Evolutionary conservation across 2,888 invertebrate species (phyloP), one percentile per base, ranked within the genome.

Genomic region (Xestobium rufovillosum): DNA sequence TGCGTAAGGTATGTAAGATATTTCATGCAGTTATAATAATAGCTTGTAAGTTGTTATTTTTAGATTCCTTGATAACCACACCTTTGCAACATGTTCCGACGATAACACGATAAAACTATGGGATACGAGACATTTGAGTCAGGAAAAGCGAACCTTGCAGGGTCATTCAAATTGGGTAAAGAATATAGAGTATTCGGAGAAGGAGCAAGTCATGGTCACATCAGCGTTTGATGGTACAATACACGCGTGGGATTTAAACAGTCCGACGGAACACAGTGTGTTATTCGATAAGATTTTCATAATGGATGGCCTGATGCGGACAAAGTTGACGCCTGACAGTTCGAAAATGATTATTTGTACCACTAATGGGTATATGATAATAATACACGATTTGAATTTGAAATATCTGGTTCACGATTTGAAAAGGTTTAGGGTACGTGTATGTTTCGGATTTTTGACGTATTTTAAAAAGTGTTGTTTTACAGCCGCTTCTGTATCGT

Each of bases 111-210:
- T 95, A 30, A 89, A 88, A 17, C 61, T 94, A 31, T 95, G 94
- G 94, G 94, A 95, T 63, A 77, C 85, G n/a, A 73, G 95, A 35
- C 85, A 83, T 62, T 67, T 92, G 34, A 84, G 81, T 53, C 75
- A 76, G 38, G 80, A 81, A 55, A 78, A 88, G 39, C 75, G 83
- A 40, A 80, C 81, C 9, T 70, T 94, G 6, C 74, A 78, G 42
- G 94, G 92, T 1, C 94, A 95, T 64, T 82, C 86, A 0, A 91
- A 90, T 67, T 95, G 94, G 94, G 94, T 90, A 30, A 95, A 95
- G 65, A 95, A 92, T 63, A 90, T 95, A 47, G 94, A 95, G 60
- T 94, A 88, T 63, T 88, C 88, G 16, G 77, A 80, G 13, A 80
- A 80, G 55, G 85, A 87, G 57, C 83, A 86, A 44, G 70, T 90